Evolutionary conservation across 92 coral and sea anemone genomes (phyloP).

Genomic region (Heliopora coerulea): DNA sequence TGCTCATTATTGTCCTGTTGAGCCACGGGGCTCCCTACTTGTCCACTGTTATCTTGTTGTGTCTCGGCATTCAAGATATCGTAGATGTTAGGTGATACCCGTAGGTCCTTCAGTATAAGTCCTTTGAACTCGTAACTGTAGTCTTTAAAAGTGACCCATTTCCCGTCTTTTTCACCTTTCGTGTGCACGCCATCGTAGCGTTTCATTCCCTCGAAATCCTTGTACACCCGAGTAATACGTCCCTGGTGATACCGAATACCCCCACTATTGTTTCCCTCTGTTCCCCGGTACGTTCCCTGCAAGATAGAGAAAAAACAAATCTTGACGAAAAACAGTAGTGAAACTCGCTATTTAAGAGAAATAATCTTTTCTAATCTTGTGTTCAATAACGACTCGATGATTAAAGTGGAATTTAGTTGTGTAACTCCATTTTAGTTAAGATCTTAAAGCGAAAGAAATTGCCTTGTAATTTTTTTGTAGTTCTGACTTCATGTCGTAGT

Average conservation of each 20-base stretch:
- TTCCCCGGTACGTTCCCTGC: conserved; percentile 22
- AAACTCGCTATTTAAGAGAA: no score
- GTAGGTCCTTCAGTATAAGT: conserved; percentile 58
- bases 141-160: conserved; percentile 82
- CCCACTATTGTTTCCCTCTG: conserved; percentile 34
- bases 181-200: conserved; percentile 83
- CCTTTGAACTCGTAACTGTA: conserved; percentile 54
- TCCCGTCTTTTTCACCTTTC: conserved; percentile 73
- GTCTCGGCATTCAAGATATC: conserved; percentile 75
- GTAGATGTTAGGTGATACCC: conserved; percentile 87
- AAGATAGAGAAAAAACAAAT: not conserved
- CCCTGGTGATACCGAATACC: conserved; percentile 59
- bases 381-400: no score
- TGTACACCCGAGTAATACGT: conserved; percentile 63
- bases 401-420: no score
- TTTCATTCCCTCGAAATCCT: conserved; percentile 60
- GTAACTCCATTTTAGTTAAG: no score
- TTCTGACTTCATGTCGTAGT: no score
- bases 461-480: no score
- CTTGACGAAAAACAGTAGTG: no score
- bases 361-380: no score
- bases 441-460: no score
- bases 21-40: conserved; percentile 7
- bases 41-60: conserved; percentile 22
- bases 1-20: conserved; percentile 37